phyloP scores from a whole-genome alignment of 2,797 vertebrate genomes.

The Tragopan temminckii region DNA sequence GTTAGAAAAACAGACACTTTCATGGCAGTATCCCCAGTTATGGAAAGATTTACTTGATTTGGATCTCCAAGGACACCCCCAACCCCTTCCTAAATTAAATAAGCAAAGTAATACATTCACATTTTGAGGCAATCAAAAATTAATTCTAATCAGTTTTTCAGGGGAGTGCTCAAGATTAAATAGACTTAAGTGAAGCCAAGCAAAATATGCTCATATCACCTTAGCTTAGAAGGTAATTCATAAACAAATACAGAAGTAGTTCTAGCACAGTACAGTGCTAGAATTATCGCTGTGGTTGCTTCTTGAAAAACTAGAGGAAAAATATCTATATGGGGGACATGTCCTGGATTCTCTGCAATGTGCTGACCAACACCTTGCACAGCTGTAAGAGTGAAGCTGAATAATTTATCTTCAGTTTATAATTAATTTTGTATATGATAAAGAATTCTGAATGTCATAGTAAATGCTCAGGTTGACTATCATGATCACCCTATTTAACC shows the following conservation, averaged over 20 bases:
- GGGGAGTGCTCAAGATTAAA: background rate
- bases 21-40: background rate
- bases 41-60: background rate
- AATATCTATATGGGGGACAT: background rate
- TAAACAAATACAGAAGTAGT: background rate
- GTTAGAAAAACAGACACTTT: background rate
- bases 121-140: background rate
- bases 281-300: constrained; percentile 8
- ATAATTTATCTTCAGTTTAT: background rate
- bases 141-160: background rate
- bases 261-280: background rate
- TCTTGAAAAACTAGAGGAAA: background rate
- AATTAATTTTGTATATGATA: background rate
- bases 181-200: background rate
- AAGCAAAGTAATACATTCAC: background rate
- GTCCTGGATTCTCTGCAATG: background rate
- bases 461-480: background rate
- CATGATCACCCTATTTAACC: background rate
- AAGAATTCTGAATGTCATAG: background rate
- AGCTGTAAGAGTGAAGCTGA: background rate
- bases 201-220: background rate
- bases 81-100: rapidly evolving
- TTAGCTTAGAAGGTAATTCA: background rate
- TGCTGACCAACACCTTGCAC: constrained; percentile 1
- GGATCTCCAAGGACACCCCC: background rate